Conservation (phyloP, 2,797 vertebrate genomes). For the Anomalospiza imberbis region DNA sequence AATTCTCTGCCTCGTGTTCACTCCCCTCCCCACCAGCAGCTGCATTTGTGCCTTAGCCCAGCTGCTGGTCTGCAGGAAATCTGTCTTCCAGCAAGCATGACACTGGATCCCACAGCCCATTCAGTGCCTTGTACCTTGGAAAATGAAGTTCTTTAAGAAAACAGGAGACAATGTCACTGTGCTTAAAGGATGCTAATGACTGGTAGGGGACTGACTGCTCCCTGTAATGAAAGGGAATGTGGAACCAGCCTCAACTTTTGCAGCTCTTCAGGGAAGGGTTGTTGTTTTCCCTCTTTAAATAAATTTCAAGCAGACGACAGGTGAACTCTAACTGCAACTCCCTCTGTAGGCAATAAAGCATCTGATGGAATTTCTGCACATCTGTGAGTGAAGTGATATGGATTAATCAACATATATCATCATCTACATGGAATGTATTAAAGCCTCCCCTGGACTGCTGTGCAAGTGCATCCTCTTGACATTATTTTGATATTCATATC, state of each 20-base stretch:
- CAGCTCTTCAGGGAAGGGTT: slow-evolving; percentile 26
- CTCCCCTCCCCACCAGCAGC: not conserved
- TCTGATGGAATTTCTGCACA: slow-evolving; percentile 43
- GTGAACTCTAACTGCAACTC: slow-evolving; percentile 62
- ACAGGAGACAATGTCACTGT: not conserved
- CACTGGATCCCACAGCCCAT: not conserved
- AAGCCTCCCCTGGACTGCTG: not conserved
- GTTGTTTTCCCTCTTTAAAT: slow-evolving; percentile 50
- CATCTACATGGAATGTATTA: not conserved
- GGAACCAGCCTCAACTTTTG: not conserved
- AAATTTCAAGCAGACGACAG: slow-evolving; percentile 46
- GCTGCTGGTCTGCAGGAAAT: not conserved
- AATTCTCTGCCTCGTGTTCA: not conserved
- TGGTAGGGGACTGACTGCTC: not conserved
- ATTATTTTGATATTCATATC: not conserved
- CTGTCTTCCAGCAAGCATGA: not conserved
- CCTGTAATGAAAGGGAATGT: not conserved
- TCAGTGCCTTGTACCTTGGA: not conserved
- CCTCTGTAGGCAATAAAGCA: slow-evolving; percentile 62
- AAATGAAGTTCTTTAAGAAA: not conserved
- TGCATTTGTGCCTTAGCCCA: not conserved
- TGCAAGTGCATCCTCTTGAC: not conserved
- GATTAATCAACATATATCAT: slow-evolving; percentile 43
- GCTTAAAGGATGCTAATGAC: not conserved
- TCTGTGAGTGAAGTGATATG: slow-evolving; percentile 30